Evolutionary conservation across 1,140 invertebrate species (phyloP).

Genomic region (Sycobia sp.): DNA sequence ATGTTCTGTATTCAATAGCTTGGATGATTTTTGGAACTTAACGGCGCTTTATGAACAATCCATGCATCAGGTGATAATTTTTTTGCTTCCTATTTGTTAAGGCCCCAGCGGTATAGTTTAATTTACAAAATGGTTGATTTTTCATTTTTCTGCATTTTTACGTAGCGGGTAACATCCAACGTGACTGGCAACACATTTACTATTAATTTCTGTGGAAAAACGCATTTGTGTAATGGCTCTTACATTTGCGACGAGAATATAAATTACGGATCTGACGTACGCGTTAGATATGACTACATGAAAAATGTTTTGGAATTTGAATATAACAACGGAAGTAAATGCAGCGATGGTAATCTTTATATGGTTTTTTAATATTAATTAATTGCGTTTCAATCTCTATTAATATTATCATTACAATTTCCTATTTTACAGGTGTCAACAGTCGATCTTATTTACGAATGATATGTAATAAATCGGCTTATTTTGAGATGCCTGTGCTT

Average conservation of each 20-base stretch:
- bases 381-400: neutral
- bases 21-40: neutral
- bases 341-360: neutral
- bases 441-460: neutral
- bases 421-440: neutral
- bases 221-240: neutral
- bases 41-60: neutral
- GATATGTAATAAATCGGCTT: neutral
- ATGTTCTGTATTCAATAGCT: neutral
- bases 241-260: neutral
- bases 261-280: neutral
- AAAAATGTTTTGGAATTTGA: neutral
- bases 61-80: too few relatives aligned
- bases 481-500: neutral
- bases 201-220: neutral
- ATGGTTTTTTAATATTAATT: neutral
- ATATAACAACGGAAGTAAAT: neutral
- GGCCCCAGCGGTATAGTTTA: too few relatives aligned
- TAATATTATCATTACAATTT: too few relatives aligned
- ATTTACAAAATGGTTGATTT: too few relatives aligned
- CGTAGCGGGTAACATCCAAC: too few relatives aligned
- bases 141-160: too few relatives aligned
- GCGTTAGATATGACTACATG: neutral
- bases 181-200: too few relatives aligned
- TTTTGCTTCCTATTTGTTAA: too few relatives aligned